These are phyloP conservation scores for Sphinx pinastri DNA, from an alignment of 2,888 invertebrate species.

Conservation along the genomic window DNA sequence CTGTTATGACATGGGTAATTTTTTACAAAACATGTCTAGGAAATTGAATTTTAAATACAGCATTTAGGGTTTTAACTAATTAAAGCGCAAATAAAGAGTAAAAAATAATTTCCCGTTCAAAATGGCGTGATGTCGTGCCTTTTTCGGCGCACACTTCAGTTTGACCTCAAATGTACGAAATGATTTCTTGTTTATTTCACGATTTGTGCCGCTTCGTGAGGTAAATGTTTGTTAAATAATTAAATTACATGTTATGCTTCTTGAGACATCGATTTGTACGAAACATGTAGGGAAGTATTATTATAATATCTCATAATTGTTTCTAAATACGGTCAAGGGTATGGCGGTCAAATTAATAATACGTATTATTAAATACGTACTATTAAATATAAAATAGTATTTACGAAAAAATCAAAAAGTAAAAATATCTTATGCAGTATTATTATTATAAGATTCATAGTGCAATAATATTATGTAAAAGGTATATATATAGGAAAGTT, in stretches of 20 bases:
- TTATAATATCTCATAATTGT: background rate
- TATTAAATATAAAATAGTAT: no score
- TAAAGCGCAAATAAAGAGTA: background rate
- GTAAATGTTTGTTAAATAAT: constrained; percentile 1
- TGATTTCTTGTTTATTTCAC: background rate
- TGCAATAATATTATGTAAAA: no score
- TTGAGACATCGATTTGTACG: background rate
- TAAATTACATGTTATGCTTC: background rate
- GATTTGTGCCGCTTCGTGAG: constrained; percentile 4
- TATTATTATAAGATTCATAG: no score
- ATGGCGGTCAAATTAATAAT: background rate
- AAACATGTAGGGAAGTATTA: background rate
- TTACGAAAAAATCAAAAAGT: no score
- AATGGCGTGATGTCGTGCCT: constrained; percentile 11
- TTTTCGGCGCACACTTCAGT: constrained; percentile 20
- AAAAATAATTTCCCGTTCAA: background rate
- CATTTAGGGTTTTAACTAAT: background rate
- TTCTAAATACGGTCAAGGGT: background rate
- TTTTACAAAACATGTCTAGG: background rate
- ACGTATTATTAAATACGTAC: background rate
- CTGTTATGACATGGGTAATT: background rate
- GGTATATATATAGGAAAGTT: no score
- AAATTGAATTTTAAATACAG: background rate
- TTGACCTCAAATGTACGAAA: constrained; percentile 28
- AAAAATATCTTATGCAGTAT: no score